These are phyloP conservation scores for Eulemur macaco DNA, from an alignment of 2,113 vertebrate species.

Conservation along the genomic window DNA sequence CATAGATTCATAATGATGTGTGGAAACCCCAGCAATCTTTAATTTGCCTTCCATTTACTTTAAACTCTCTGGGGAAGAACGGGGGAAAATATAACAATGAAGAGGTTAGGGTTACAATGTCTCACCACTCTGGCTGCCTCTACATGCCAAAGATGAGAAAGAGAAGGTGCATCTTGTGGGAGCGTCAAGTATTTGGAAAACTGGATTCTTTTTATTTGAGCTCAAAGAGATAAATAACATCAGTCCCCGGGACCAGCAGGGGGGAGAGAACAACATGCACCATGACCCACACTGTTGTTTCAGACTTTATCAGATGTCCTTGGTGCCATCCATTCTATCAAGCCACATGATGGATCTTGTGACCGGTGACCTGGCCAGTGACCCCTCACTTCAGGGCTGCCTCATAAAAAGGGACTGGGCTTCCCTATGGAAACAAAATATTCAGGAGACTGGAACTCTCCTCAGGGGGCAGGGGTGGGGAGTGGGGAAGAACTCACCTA, in stretches of 20 bases:
- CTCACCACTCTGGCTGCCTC: not conserved
- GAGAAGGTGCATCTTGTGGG: not conserved
- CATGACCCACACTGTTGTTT: not conserved
- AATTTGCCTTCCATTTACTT: not conserved
- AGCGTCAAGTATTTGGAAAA: not conserved
- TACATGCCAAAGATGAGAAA: not conserved
- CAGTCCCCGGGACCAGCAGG: not conserved
- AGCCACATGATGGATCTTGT: not conserved
- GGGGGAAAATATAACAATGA: not conserved
- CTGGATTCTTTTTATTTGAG: not conserved
- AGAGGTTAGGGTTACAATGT: not conserved
- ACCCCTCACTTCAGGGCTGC: not conserved
- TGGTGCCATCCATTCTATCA: not conserved
- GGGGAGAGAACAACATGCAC: not conserved
- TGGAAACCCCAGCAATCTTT: not conserved
- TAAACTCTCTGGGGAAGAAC: not conserved
- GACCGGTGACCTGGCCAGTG: not conserved
- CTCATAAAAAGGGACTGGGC: not conserved
- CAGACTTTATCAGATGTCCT: not conserved
- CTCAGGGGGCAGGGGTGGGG: too few species aligned
- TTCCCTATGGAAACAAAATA: not conserved
- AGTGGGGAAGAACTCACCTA: not conserved
- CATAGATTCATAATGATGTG: not conserved
- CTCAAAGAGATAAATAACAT: not conserved
- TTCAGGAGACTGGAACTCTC: not conserved